These are phyloP conservation scores for Oryzias sinensis DNA, from an alignment of 2,797 vertebrate species.

Conservation along the genomic window DNA sequence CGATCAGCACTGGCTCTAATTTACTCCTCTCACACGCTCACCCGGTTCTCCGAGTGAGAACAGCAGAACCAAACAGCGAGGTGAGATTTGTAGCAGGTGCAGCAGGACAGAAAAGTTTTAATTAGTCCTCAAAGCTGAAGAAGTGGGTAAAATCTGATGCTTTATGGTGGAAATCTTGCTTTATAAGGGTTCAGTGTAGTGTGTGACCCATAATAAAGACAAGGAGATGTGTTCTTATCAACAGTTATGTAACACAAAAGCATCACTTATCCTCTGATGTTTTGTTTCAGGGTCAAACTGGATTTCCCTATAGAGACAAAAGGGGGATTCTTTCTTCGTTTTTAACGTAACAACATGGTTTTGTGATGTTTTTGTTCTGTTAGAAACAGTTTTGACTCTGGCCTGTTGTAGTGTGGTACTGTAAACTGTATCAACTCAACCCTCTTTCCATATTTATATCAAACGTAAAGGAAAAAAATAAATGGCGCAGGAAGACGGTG, in stretches of 20 bases:
- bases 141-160: constrained; percentile 28
- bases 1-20: constrained; percentile 56
- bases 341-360: constrained; percentile 51
- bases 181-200: constrained; percentile 24
- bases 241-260: constrained; percentile 31
- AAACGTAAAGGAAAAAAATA: constrained; percentile 9
- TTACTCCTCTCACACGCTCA: constrained; percentile 39
- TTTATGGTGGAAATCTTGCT: constrained; percentile 11
- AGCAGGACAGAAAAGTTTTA: constrained; percentile 55
- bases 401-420: constrained; percentile 65
- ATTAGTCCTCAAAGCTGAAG: constrained; percentile 50
- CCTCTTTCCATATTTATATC: constrained; percentile 31
- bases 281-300: constrained; percentile 45
- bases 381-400: constrained; percentile 61
- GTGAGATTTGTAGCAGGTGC: constrained; percentile 41
- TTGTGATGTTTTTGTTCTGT: constrained; percentile 68
- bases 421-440: constrained; percentile 57
- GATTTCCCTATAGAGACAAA: constrained; percentile 15
- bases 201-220: constrained; percentile 27
- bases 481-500: constrained; percentile 29
- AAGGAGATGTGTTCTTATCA: constrained; percentile 29
- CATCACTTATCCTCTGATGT: constrained; percentile 29
- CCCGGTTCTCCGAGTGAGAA: constrained; percentile 37
- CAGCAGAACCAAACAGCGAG: constrained; percentile 31
- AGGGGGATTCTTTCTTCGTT: constrained; percentile 15